phyloP scores from a whole-genome alignment of 2,797 vertebrate species.

The Argyrosomus regius region DNA sequence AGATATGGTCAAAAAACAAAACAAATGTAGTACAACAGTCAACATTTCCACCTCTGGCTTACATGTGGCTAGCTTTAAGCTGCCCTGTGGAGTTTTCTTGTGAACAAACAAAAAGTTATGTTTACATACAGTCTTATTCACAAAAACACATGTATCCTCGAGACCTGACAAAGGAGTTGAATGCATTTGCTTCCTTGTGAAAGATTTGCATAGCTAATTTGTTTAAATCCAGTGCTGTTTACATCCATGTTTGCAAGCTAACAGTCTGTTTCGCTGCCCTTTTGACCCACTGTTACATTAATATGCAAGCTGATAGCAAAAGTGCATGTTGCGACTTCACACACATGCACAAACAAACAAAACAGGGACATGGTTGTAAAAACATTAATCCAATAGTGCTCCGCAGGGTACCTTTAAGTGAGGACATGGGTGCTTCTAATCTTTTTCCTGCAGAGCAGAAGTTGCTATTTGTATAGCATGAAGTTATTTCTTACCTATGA shows the following conservation, averaged over 20 bases:
- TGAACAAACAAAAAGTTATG: not conserved
- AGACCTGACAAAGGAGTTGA: not conserved
- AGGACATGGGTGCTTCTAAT: not conserved
- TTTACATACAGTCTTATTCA: not conserved
- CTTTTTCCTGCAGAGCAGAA: not conserved
- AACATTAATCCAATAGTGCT: not conserved
- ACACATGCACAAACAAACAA: not conserved
- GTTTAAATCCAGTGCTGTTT: not conserved
- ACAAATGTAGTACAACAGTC: not conserved
- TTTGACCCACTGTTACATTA: not conserved
- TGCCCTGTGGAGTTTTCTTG: not conserved
- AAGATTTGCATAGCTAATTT: slow-evolving; percentile 6
- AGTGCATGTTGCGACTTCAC: not conserved
- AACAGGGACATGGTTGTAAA: not conserved
- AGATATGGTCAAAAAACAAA: no score
- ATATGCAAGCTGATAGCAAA: not conserved
- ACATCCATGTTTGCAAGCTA: not conserved
- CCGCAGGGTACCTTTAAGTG: not conserved
- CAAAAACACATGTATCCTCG: not conserved
- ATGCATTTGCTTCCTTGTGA: not conserved
- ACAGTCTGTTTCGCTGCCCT: not conserved
- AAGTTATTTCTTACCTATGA: slow-evolving; percentile 87
- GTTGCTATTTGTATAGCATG: not conserved
- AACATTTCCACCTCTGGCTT: not conserved
- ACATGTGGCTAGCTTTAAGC: not conserved